phyloP scores from a whole-genome alignment of 2,888 invertebrate species.

The Tolmerus cingulatus region DNA sequence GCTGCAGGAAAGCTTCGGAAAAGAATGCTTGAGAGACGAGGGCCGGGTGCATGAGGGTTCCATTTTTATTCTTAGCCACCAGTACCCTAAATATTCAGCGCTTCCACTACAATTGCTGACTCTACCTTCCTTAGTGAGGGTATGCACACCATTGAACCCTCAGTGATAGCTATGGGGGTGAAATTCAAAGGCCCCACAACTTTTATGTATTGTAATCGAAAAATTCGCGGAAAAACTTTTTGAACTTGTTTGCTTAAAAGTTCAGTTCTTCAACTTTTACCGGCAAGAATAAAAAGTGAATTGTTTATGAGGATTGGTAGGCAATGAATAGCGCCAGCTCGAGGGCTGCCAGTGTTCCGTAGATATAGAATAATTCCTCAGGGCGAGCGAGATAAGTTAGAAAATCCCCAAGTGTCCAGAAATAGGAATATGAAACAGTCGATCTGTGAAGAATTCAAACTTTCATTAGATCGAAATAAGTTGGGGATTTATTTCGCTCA shows the following conservation, averaged over 20 bases:
- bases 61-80: conserved; percentile 4
- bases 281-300: conserved; percentile 38
- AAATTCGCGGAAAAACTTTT: conserved; percentile 44
- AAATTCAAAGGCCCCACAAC: conserved; percentile 13
- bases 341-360: neutral
- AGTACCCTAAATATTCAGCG: conserved; percentile 34
- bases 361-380: neutral
- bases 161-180: neutral
- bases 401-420: neutral
- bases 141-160: conserved; percentile 10
- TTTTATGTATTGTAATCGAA: conserved; percentile 46
- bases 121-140: neutral
- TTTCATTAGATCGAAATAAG: conserved; percentile 10
- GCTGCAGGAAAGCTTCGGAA: neutral
- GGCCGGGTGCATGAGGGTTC: neutral
- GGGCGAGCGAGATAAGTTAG: neutral
- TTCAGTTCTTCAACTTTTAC: conserved; percentile 42
- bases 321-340: conserved; percentile 10
- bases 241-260: conserved; percentile 46
- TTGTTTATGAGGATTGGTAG: conserved; percentile 29
- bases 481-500: neutral
- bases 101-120: conserved; percentile 37
- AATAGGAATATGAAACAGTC: conserved; percentile 9
- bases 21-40: conserved; percentile 1
- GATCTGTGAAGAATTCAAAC: conserved; percentile 3